phyloP scores from a whole-genome alignment of 2,888 invertebrate species.

The Coelopa pilipes region DNA sequence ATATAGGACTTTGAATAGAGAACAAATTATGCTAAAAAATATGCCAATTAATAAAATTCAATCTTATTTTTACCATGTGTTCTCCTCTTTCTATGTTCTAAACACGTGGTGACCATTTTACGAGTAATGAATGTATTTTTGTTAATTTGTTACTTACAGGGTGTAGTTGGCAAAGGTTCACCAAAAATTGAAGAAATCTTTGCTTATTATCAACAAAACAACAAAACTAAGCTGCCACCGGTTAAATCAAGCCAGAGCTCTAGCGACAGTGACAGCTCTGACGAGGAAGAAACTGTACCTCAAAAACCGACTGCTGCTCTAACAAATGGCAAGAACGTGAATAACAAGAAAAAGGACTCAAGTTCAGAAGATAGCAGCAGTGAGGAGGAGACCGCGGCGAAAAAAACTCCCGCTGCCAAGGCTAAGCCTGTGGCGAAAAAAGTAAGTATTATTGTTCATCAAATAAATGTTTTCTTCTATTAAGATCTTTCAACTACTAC shows the following conservation, averaged over 20 bases:
- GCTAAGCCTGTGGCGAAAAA: constrained; percentile 33
- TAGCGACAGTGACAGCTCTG: constrained; percentile 61
- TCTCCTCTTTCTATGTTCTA: background rate
- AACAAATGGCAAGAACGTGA: constrained; percentile 40
- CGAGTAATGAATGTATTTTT: background rate
- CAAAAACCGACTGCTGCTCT: constrained; percentile 22
- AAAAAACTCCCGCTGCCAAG: constrained; percentile 34
- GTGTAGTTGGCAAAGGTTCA: constrained; percentile 72
- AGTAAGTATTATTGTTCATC: too few species aligned
- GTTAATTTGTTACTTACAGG: constrained; percentile 68
- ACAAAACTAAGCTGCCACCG: constrained; percentile 67
- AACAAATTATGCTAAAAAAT: too few species aligned
- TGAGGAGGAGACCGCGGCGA: constrained; percentile 42
- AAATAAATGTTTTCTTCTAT: too few species aligned
- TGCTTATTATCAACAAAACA: constrained; percentile 69
- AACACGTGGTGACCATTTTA: constrained; percentile 5
- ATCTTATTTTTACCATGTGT: background rate
- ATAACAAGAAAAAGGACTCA: constrained; percentile 41
- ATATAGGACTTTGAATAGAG: too few species aligned
- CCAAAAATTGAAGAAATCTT: constrained; percentile 75
- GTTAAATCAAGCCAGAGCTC: constrained; percentile 53
- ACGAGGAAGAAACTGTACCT: constrained; percentile 46
- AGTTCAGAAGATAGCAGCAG: constrained; percentile 46
- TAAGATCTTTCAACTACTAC: too few species aligned
- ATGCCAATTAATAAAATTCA: too few species aligned